Conservation (phyloP, 2,797 vertebrate species). For the Tragopan temminckii region DNA sequence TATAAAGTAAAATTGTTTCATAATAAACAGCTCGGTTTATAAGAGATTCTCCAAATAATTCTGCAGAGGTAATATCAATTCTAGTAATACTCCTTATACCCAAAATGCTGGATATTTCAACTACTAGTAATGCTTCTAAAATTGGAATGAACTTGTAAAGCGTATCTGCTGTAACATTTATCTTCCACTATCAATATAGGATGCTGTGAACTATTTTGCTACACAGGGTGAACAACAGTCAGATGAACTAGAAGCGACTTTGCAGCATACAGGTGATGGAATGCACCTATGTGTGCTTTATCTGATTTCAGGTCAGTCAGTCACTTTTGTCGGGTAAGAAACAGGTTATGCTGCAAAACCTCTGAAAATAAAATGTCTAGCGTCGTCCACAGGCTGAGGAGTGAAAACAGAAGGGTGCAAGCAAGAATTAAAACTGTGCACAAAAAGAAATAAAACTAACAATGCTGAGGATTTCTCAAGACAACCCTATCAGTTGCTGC, state of each 20-base stretch:
- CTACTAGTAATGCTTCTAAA: constrained; percentile 31
- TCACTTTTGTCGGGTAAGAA: background rate
- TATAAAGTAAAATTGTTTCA: background rate
- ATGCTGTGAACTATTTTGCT: constrained; percentile 43
- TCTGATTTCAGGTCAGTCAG: constrained; percentile 52
- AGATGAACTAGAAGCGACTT: constrained; percentile 45
- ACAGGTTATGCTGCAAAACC: constrained; percentile 15
- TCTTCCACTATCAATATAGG: constrained; percentile 46
- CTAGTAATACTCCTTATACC: constrained; percentile 6
- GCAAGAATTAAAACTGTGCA: constrained; percentile 7
- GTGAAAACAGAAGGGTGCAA: constrained; percentile 1
- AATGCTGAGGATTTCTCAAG: background rate
- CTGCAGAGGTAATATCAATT: constrained; percentile 37
- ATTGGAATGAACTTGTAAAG: constrained; percentile 50
- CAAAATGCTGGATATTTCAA: constrained; percentile 28
- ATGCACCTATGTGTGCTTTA: background rate
- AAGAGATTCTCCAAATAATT: constrained; percentile 23
- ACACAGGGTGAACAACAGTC: constrained; percentile 38
- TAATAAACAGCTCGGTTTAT: constrained; percentile 29
- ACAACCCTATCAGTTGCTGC: constrained; percentile 39
- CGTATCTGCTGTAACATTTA: constrained; percentile 52
- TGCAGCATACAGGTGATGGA: background rate
- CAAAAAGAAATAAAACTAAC: constrained; percentile 24
- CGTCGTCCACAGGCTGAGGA: background rate
- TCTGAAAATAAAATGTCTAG: constrained; percentile 39